Conservation (phyloP, 2,797 vertebrate species). For the Moxostoma hubbsi region DNA sequence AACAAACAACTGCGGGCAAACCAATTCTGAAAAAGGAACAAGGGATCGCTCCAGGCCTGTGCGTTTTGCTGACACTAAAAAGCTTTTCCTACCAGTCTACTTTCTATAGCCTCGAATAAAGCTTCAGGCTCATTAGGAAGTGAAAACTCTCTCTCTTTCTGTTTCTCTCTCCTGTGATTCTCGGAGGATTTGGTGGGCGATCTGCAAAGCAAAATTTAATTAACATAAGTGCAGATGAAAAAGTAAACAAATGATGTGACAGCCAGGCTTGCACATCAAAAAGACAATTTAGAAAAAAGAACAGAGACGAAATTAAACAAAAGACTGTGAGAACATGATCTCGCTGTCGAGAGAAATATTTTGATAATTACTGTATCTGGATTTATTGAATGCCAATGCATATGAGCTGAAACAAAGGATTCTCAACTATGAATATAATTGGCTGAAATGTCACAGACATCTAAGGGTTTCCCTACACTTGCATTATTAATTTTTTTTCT, state of each 20-base stretch:
- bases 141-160: conserved; percentile 44
- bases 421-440: conserved; percentile 39
- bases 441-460: conserved; percentile 20
- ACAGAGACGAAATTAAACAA: conserved; percentile 31
- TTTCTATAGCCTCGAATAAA: conserved; percentile 61
- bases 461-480: neutral
- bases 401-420: conserved; percentile 30
- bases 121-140: conserved; percentile 66
- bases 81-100: conserved; percentile 62
- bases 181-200: conserved; percentile 51
- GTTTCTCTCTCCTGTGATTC: neutral
- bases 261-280: conserved; percentile 63
- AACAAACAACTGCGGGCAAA: conserved; percentile 41
- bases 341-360: conserved; percentile 9
- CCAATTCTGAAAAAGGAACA: conserved; percentile 37
- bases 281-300: conserved; percentile 60
- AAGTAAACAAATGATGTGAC: conserved; percentile 66
- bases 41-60: conserved; percentile 64
- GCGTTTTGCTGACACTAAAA: conserved; percentile 68
- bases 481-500: conserved; percentile 16
- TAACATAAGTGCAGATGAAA: conserved; percentile 66
- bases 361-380: conserved; percentile 27
- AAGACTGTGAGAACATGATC: conserved; percentile 17
- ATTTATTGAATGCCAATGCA: conserved; percentile 34
- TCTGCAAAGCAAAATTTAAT: conserved; percentile 63